phyloP scores from a whole-genome alignment of 2,113 vertebrate genomes.

The Globicephala melas region DNA sequence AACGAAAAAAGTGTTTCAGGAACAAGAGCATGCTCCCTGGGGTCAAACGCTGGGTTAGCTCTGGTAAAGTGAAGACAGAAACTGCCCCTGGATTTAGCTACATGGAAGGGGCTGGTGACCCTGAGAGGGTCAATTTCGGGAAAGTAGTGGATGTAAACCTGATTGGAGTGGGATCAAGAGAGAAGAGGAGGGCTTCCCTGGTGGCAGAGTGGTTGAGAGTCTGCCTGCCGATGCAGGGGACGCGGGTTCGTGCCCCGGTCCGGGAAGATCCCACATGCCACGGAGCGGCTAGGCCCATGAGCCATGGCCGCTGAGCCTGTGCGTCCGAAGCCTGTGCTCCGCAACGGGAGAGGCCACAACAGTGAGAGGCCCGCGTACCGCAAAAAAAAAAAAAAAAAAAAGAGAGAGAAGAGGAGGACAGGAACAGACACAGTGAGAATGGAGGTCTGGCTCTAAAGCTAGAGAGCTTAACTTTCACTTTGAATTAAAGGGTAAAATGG shows the following conservation, averaged over 20 bases:
- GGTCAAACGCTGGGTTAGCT: rapidly evolving
- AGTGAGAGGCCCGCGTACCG: no score
- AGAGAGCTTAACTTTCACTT: neutral
- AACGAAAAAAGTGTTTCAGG: neutral
- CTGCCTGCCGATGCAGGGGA: no score
- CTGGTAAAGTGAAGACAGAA: neutral
- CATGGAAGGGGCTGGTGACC: neutral
- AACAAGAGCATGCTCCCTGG: rapidly evolving
- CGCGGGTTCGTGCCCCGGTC: no score
- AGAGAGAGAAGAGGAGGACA: neutral
- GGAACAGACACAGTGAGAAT: neutral
- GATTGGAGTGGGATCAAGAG: neutral
- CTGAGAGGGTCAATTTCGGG: neutral
- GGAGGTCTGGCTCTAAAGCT: neutral
- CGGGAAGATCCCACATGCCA: no score
- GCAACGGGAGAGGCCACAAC: no score
- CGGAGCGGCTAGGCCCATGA: no score
- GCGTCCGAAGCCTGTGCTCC: no score
- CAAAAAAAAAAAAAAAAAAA: no score
- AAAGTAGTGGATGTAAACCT: neutral
- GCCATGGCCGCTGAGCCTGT: no score
- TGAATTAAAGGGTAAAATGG: neutral
- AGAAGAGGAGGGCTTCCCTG: neutral
- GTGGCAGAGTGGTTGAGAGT: no score
- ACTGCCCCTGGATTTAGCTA: neutral